A percentile compares a stretch with the other conserved stretches of the same genome.
These are phyloP conservation scores for Nerophis lumbriciformis DNA, from an alignment of 2,113 vertebrate genomes.

Conservation along the genomic window DNA sequence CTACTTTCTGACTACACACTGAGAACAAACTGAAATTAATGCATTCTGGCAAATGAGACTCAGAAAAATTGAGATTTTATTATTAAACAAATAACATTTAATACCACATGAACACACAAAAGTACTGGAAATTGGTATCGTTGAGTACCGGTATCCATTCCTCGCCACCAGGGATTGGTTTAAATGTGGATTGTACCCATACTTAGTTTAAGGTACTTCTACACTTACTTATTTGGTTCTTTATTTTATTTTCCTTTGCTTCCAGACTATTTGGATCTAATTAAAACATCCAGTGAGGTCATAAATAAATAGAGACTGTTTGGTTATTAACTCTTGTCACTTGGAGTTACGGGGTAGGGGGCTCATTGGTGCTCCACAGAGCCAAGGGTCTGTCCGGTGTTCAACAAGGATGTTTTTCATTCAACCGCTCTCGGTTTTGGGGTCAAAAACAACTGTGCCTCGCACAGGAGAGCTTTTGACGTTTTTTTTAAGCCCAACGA, in stretches of 20 bases:
- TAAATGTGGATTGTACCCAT: no score
- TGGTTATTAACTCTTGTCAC: constrained; percentile 6
- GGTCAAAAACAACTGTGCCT: constrained; percentile 21
- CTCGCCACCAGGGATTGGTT: no score
- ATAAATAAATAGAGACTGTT: neutral
- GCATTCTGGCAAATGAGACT: no score
- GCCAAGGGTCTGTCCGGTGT: constrained; percentile 11
- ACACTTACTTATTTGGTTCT: neutral
- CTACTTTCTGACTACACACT: no score
- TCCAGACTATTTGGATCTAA: neutral
- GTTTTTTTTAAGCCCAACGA: constrained; percentile 27
- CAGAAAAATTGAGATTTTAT: no score
- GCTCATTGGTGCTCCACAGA: constrained; percentile 19
- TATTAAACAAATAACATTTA: no score
- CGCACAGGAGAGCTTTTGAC: constrained; percentile 27
- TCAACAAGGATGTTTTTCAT: constrained; percentile 31
- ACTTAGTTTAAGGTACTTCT: no score
- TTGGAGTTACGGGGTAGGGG: neutral
- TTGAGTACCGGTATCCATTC: no score
- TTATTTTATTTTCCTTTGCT: neutral
- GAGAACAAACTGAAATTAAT: no score
- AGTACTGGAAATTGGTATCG: no score
- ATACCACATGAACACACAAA: no score
- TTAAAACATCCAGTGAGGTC: neutral
- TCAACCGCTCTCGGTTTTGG: neutral